phyloP scores from a whole-genome alignment of 2,113 vertebrate genomes.

The Trochalopteron elliotii region DNA sequence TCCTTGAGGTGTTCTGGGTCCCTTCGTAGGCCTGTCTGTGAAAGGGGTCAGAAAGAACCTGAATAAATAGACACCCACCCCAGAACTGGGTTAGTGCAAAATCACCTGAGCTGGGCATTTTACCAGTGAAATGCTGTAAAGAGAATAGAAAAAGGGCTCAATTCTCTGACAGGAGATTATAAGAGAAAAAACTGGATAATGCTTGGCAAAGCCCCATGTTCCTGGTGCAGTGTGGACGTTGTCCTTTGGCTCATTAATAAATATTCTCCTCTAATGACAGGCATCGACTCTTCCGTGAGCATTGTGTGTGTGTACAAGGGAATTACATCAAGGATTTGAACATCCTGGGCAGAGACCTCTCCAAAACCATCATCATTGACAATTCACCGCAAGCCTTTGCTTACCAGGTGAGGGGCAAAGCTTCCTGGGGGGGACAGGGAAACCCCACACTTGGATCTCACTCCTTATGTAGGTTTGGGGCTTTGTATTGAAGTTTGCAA shows the following conservation, averaged over 20 bases:
- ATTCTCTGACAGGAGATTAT: not conserved
- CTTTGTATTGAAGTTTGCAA: not conserved
- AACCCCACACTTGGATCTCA: not conserved
- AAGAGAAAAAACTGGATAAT: not conserved
- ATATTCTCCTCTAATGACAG: constrained; percentile 60
- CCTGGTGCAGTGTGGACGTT: not conserved
- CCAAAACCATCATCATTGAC: constrained; percentile 99
- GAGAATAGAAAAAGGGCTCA: not conserved
- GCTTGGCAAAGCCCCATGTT: not conserved
- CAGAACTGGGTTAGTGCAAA: not conserved
- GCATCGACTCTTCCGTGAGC: constrained; percentile 97
- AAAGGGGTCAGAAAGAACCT: not conserved
- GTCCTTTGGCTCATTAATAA: not conserved
- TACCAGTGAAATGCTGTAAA: not conserved
- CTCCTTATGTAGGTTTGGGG: fast-evolving
- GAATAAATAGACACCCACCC: not conserved
- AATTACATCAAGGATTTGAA: constrained; percentile 99
- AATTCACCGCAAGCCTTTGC: constrained; percentile 99
- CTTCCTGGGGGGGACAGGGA: not conserved
- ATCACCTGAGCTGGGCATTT: not conserved
- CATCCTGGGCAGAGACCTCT: constrained; percentile 97
- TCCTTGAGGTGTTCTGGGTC: not conserved
- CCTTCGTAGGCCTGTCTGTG: not conserved
- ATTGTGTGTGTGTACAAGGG: constrained; percentile 98
- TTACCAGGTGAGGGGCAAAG: constrained; percentile 85